Base-by-base conservation (phyloP, 2,797 vertebrate species). In the Myiotriccus ornatus region DNA sequence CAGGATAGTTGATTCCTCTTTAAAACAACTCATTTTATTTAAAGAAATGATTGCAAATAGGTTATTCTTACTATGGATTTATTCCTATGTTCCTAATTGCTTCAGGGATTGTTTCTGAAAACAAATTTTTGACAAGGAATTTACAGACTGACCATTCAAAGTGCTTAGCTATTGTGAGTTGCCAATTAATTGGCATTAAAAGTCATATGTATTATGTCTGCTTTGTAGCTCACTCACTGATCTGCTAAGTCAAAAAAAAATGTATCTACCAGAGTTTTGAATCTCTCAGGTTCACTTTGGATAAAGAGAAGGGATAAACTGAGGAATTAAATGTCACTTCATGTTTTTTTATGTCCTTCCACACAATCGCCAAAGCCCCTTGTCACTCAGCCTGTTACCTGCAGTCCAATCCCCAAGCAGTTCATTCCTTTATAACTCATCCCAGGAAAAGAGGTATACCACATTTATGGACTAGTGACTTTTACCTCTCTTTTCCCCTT, bases 41-140 rank as follows among this genome's bases (percentile, higher is more conserved):
- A 53, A 93, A 93, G 23, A 77, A 70, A 77, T 89, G 64, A 68
- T 39, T 34, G 23, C 53, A 92, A 87, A 60, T 46, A 60, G n/a
- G 73, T 90, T n/a, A 39, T 89, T 91, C 62, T 84, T 50, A 86
- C 11, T 76, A 28, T 67, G 46, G 63, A 87, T 87, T 69, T 76
- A 78, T 88, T 86, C 23, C 8, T 18, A 0, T 53, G 24, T 53
- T 93, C 59, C 63, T 88, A 89, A 84, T 83, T 22, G 7, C 50
- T 59, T 87, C 35, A 68, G 35, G 18, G 32, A 50, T 64, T 67
- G 39, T 76, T 83, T 65, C 39, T 62, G 34, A 62, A 88, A 93
- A 79, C 17, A 84, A 69, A 68, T 75, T 81, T 76, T 86, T 86
- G 55, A 76, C 30, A 55, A 70, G 35, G 13, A 73, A 37, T 68